Evolutionary conservation across 2,797 vertebrate genomes (phyloP).

Genomic region (Lycodopsis pacificus): DNA sequence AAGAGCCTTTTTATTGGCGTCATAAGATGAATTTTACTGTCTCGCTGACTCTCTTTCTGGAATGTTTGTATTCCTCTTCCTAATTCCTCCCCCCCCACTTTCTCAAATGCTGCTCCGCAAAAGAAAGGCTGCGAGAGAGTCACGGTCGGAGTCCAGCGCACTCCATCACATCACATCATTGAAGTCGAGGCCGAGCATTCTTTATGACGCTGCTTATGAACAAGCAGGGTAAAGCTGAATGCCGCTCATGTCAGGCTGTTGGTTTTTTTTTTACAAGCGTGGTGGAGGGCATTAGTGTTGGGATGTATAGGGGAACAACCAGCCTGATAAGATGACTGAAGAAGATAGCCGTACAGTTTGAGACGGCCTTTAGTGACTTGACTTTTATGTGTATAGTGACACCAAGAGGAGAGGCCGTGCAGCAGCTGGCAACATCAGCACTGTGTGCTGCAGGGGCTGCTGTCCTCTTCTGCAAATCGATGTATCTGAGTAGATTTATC

Average conservation of each 20-base stretch:
- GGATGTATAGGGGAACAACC: constrained; percentile 7
- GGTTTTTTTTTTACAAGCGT: constrained; percentile 20
- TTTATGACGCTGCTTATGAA: constrained; percentile 55
- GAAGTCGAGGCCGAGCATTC: constrained; percentile 48
- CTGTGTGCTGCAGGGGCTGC: background rate
- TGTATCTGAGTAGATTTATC: background rate
- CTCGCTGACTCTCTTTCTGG: constrained; percentile 52
- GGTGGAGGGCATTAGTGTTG: background rate
- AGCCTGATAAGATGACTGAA: constrained; percentile 30
- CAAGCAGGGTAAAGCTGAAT: constrained; percentile 33
- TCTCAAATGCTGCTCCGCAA: constrained; percentile 39
- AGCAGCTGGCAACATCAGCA: constrained; percentile 22
- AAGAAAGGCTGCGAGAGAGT: background rate
- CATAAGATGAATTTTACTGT: constrained; percentile 74
- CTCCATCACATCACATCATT: constrained; percentile 32
- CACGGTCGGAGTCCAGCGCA: constrained; percentile 29
- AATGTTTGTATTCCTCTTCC: constrained; percentile 68
- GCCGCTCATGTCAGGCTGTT: constrained; percentile 18
- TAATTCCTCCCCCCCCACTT: constrained; percentile 40
- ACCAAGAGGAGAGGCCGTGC: constrained; percentile 64
- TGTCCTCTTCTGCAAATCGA: background rate
- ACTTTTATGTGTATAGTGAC: constrained; percentile 66
- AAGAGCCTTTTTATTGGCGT: constrained; percentile 74
- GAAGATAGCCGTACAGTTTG: constrained; percentile 11
- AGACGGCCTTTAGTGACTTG: constrained; percentile 23